Conservation (phyloP, 2,113 vertebrate genomes). For the Cyprinodon tularosa region DNA sequence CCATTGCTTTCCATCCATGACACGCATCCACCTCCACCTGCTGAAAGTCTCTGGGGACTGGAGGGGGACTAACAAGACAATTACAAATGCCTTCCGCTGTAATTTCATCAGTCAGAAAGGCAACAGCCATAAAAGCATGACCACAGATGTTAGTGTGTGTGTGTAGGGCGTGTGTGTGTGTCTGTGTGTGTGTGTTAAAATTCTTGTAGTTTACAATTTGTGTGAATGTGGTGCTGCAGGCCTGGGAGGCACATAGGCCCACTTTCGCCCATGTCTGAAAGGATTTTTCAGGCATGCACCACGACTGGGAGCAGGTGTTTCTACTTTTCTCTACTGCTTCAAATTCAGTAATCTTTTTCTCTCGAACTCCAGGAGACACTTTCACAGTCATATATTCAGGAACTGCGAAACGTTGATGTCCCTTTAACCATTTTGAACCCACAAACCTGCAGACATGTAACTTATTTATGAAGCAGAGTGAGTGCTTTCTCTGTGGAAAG, state of each 20-base stretch:
- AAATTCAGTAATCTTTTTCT: conserved; percentile 38
- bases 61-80: conserved; percentile 27
- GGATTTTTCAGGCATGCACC: conserved; percentile 31
- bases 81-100: conserved; percentile 41
- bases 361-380: conserved; percentile 5
- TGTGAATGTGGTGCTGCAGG: conserved; percentile 12
- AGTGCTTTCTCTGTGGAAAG: conserved; percentile 26
- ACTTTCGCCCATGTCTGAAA: conserved; percentile 31
- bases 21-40: conserved; percentile 10
- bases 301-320: conserved; percentile 59
- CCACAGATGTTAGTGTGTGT: conserved; percentile 11
- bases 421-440: conserved; percentile 32
- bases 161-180: neutral
- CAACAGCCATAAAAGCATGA: conserved; percentile 5
- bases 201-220: neutral
- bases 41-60: conserved; percentile 25
- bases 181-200: neutral
- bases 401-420: neutral
- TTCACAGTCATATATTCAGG: conserved; percentile 14
- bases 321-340: conserved; percentile 35
- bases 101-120: conserved; percentile 31
- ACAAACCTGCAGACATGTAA: conserved; percentile 1
- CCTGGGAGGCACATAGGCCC: conserved; percentile 20
- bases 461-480: conserved; percentile 47
- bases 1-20: neutral